Percentiles rank a stretch among this genome's conserved stretches.
These are phyloP conservation scores for Eilema caniola DNA, from an alignment of 2,888 invertebrate genomes.

Conservation along the genomic window DNA sequence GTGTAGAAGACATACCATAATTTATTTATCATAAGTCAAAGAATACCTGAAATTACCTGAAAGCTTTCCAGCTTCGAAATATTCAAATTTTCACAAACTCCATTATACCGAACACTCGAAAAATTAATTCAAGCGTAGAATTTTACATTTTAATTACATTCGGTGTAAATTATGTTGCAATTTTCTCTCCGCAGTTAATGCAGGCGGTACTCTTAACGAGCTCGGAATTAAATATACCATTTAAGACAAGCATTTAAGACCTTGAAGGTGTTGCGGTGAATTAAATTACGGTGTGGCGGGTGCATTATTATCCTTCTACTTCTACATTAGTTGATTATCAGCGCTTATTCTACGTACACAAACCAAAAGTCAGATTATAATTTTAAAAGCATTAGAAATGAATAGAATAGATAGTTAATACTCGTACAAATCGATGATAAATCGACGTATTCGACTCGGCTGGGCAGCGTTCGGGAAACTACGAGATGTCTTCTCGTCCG, in stretches of 20 bases:
- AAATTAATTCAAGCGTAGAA: conserved; percentile 9
- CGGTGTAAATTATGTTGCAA: conserved; percentile 14
- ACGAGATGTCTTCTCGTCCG: no score
- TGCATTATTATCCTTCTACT: background rate
- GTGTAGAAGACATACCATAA: background rate
- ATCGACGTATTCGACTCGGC: no score
- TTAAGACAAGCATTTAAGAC: conserved; percentile 11
- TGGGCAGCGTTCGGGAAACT: no score
- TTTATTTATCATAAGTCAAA: background rate
- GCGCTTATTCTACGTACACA: background rate
- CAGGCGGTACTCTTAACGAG: conserved; percentile 15
- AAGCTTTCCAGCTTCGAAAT: background rate
- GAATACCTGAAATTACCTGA: background rate
- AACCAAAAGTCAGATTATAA: background rate
- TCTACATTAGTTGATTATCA: background rate
- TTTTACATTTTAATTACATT: conserved; percentile 12
- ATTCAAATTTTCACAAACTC: background rate
- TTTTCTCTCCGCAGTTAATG: conserved; percentile 15
- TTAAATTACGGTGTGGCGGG: background rate
- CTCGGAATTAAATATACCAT: conserved; percentile 15
- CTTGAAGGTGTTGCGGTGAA: conserved; percentile 7
- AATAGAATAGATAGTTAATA: no score
- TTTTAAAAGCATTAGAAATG: background rate
- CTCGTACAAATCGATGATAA: no score
- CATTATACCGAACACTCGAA: background rate